A percentile compares a stretch with the other conserved stretches of the same genome.
These are phyloP conservation scores for Rhinoderma darwinii DNA, from an alignment of 2,113 vertebrate genomes.

Conservation along the genomic window DNA sequence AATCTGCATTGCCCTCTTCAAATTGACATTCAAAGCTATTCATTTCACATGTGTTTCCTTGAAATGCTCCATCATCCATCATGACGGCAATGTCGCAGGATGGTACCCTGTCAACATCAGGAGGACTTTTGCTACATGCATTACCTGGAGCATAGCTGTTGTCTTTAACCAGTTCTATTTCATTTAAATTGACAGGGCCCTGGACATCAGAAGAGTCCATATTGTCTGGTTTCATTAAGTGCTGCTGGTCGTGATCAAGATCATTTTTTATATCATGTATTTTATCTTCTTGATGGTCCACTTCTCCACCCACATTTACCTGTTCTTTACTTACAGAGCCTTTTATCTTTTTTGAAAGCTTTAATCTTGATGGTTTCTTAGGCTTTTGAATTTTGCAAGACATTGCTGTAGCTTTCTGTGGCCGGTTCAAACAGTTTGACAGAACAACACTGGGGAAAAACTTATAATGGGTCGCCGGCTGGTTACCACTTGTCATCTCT, in stretches of 20 bases:
- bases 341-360: constrained; percentile 82
- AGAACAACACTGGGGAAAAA: constrained; percentile 98
- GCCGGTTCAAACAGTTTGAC: constrained; percentile 92
- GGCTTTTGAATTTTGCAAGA: constrained; percentile 79
- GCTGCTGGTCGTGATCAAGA: neutral
- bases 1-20: constrained; percentile 74
- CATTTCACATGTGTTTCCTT: constrained; percentile 74
- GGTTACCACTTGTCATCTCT: constrained; percentile 88
- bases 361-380: constrained; percentile 82
- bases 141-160: constrained; percentile 72
- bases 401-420: constrained; percentile 81
- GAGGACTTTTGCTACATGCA: constrained; percentile 68
- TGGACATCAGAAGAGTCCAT: neutral
- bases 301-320: constrained; percentile 24
- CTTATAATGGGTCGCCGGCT: constrained; percentile 96
- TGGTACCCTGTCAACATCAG: constrained; percentile 71
- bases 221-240: neutral
- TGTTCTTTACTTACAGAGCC: constrained; percentile 70
- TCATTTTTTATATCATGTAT: neutral
- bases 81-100: constrained; percentile 72
- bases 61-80: constrained; percentile 70
- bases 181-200: constrained; percentile 14
- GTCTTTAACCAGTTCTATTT: constrained; percentile 71
- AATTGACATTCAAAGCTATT: constrained; percentile 73
- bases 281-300: constrained; percentile 59